phyloP scores from a whole-genome alignment of 2,888 invertebrate species.

The Synergus gifuensis region DNA sequence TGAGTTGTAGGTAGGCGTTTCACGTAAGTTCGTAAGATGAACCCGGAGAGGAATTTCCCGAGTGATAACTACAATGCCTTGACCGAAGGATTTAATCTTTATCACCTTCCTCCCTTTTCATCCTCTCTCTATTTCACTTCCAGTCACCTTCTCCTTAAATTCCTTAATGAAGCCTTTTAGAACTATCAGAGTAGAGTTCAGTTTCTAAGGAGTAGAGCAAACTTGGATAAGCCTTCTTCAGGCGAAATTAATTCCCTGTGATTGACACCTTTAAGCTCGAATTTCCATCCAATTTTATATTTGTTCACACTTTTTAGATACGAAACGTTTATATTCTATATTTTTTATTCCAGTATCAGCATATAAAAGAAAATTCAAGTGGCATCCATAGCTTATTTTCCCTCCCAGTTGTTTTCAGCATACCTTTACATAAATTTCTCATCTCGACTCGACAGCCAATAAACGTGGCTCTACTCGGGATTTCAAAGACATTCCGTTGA shows the following conservation, averaged over 20 bases:
- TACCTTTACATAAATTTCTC: constrained; percentile 57
- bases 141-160: constrained; percentile 16
- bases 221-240: background rate
- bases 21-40: constrained; percentile 22
- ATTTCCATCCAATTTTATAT: background rate
- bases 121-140: constrained; percentile 22
- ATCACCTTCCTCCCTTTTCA: constrained; percentile 22
- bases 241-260: constrained; percentile 11
- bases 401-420: background rate
- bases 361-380: too few species aligned
- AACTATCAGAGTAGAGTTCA: background rate
- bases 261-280: constrained; percentile 12
- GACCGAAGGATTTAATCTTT: constrained; percentile 32
- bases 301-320: too few species aligned
- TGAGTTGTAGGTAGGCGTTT: constrained; percentile 30
- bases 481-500: constrained; percentile 53
- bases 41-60: background rate
- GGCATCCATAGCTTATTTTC: too few species aligned
- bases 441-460: constrained; percentile 52
- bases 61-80: constrained; percentile 1
- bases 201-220: constrained; percentile 1
- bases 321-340: too few species aligned
- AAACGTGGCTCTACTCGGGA: constrained; percentile 50
- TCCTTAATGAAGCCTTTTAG: constrained; percentile 22
- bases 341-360: too few species aligned